phyloP scores from a whole-genome alignment of 30 jellyfish, hydroid and myxozoan species.

The Aurelia aurita complex sp. Pacific region DNA sequence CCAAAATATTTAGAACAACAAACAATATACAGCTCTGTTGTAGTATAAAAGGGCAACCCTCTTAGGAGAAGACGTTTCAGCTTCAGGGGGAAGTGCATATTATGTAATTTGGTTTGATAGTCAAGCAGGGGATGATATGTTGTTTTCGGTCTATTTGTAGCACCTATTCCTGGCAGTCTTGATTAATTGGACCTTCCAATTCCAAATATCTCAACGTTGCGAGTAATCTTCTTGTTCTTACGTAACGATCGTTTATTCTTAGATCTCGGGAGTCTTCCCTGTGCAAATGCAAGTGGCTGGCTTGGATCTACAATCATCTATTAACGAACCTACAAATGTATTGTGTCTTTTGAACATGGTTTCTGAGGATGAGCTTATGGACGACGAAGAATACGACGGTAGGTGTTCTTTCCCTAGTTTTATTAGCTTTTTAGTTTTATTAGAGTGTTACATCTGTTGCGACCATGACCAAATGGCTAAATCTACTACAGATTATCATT shows the following conservation, averaged over 20 bases:
- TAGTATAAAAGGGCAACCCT: too few relatives aligned
- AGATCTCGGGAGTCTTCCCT: slow-evolving; percentile 73
- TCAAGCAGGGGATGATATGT: too few relatives aligned
- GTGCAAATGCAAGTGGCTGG: slow-evolving; percentile 94
- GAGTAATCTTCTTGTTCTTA: background rate
- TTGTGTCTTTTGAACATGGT: slow-evolving; percentile 96
- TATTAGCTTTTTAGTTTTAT: background rate
- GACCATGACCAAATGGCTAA: too few relatives aligned
- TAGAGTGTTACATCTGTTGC: background rate
- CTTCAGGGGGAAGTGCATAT: too few relatives aligned
- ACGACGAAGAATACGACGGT: slow-evolving; percentile 99
- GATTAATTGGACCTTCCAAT: background rate
- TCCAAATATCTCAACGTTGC: too few relatives aligned
- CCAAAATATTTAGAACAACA: too few relatives aligned
- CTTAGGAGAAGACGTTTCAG: too few relatives aligned
- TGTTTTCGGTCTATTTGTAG: too few relatives aligned
- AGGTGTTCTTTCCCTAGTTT: background rate
- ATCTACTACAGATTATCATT: too few relatives aligned
- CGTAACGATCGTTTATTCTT: background rate
- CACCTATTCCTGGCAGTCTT: background rate
- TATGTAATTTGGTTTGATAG: too few relatives aligned
- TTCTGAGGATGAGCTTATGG: slow-evolving; percentile 81
- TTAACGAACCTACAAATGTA: slow-evolving; percentile 82
- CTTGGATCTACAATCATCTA: slow-evolving; percentile 68
- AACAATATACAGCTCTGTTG: too few relatives aligned